Percentiles rank a stretch among this genome's conserved stretches.
phyloP scores from a whole-genome alignment of 2,888 invertebrate species.

The Disparrhopalites patrizii region DNA sequence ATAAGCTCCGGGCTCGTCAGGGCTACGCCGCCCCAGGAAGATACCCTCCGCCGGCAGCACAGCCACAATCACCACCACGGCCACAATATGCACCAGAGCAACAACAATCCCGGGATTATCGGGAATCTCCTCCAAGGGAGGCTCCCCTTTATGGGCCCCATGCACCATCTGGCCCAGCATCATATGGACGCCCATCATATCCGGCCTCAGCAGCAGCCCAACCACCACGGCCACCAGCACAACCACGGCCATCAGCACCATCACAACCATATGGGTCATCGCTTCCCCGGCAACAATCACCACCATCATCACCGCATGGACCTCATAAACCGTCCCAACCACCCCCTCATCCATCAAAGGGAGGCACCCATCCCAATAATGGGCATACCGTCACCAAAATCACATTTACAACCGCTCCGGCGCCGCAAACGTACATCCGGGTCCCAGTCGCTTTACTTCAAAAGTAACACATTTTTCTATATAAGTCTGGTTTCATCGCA shows the following conservation, averaged over 20 bases:
- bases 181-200: background rate
- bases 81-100: background rate
- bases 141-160: background rate
- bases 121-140: background rate
- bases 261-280: conserved; percentile 1
- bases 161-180: background rate
- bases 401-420: conserved; percentile 25
- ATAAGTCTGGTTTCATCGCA: background rate
- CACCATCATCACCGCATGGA: conserved; percentile 1
- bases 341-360: too few species aligned
- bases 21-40: too few species aligned
- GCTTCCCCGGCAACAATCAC: background rate
- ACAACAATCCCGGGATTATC: background rate
- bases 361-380: background rate
- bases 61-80: conserved; percentile 6
- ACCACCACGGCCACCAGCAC: background rate
- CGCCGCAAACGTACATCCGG: conserved; percentile 11
- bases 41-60: conserved; percentile 15
- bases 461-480: too few species aligned
- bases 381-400: conserved; percentile 24
- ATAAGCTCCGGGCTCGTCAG: too few species aligned
- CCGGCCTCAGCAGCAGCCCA: background rate
- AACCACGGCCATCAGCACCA: background rate
- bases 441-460: background rate
- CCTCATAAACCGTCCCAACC: background rate